phyloP scores from a whole-genome alignment of 2,113 vertebrate species.

The Aptenodytes patagonicus region DNA sequence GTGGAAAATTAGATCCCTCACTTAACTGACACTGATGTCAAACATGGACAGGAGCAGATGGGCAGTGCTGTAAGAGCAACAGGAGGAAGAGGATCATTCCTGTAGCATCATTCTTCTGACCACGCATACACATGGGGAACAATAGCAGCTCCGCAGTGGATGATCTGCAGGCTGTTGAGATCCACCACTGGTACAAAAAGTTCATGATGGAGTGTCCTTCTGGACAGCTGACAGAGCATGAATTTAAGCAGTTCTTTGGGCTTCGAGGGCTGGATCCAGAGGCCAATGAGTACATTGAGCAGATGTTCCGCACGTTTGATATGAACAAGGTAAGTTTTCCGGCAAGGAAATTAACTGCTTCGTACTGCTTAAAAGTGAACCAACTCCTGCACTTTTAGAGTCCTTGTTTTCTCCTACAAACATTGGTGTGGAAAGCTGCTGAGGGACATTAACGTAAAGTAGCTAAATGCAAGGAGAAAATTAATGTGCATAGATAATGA shows the following conservation, averaged over 20 bases:
- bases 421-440: neutral
- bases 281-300: constrained; percentile 88
- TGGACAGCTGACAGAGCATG: constrained; percentile 88
- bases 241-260: constrained; percentile 93
- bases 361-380: neutral
- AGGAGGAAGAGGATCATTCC: neutral
- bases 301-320: constrained; percentile 94
- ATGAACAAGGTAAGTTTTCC: constrained; percentile 88
- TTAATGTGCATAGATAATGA: neutral
- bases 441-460: neutral
- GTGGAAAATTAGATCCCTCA: neutral
- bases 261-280: constrained; percentile 83
- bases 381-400: neutral
- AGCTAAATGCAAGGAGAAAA: neutral
- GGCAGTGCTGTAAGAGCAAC: neutral
- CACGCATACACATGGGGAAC: constrained; percentile 78
- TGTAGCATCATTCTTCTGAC: neutral
- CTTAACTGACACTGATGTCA: neutral
- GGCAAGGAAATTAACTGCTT: neutral
- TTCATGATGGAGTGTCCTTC: constrained; percentile 92
- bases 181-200: constrained; percentile 95
- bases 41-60: neutral
- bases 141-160: constrained; percentile 81
- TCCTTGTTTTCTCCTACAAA: neutral
- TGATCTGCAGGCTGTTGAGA: constrained; percentile 87